Conservation (phyloP, 2,888 invertebrate genomes). For the Stratiomys singularior region DNA sequence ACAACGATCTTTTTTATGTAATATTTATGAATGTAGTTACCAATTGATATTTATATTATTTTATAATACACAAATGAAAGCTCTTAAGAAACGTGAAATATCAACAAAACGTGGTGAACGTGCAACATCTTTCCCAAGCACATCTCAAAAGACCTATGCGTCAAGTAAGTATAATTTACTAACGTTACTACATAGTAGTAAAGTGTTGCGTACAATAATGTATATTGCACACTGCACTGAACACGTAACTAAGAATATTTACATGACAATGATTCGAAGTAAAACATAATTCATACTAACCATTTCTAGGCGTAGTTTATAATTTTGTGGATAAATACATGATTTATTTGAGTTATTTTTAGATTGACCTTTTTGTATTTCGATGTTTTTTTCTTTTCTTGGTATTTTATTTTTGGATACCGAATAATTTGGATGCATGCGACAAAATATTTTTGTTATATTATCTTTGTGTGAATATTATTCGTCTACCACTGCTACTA, state of each 20-base stretch:
- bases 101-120: slow-evolving; percentile 43
- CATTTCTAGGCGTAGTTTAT: neutral
- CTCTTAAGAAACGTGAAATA: slow-evolving; percentile 38
- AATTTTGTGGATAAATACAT: neutral
- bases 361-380: slow-evolving; percentile 12
- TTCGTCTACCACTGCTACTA: slow-evolving; percentile 12
- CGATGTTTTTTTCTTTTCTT: slow-evolving; percentile 17
- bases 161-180: slow-evolving; percentile 49
- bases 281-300: neutral
- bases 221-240: neutral
- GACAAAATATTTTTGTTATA: slow-evolving; percentile 27
- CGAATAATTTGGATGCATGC: slow-evolving; percentile 40
- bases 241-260: no score
- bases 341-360: slow-evolving; percentile 7
- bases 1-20: neutral
- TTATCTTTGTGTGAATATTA: slow-evolving; percentile 39
- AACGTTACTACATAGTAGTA: no score
- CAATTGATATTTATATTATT: slow-evolving; percentile 3
- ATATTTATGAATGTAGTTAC: neutral
- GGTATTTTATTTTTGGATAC: slow-evolving; percentile 28
- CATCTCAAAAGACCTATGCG: slow-evolving; percentile 46
- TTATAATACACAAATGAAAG: slow-evolving; percentile 39
- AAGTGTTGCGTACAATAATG: no score
- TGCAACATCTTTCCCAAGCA: slow-evolving; percentile 34
- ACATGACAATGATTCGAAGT: no score